These are phyloP conservation scores for Crotophaga sulcirostris DNA, from an alignment of 2,113 vertebrate genomes.

Conservation along the genomic window DNA sequence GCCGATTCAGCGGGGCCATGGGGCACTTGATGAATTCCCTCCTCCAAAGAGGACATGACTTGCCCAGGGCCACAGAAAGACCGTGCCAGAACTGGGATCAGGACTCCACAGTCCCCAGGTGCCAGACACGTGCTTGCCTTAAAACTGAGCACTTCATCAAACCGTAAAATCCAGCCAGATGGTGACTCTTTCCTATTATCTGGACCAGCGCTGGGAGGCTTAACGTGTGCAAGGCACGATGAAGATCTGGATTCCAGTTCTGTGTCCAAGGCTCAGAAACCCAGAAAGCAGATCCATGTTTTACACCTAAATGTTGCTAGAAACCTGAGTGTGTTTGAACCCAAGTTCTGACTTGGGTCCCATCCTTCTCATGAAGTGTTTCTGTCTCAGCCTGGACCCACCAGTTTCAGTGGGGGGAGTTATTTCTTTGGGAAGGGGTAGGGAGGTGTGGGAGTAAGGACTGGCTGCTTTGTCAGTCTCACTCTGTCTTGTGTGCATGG, in stretches of 20 bases:
- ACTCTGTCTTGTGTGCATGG: not conserved
- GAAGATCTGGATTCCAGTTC: constrained; percentile 39
- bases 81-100: constrained; percentile 56
- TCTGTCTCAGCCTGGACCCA: not conserved
- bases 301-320: not conserved
- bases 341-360: not conserved
- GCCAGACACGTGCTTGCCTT: constrained; percentile 65
- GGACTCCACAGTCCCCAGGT: constrained; percentile 42
- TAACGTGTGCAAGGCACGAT: constrained; percentile 41
- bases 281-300: not conserved
- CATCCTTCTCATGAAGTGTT: not conserved
- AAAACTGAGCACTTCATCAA: constrained; percentile 69
- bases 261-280: constrained; percentile 1
- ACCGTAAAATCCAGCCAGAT: constrained; percentile 68
- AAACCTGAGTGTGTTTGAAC: not conserved
- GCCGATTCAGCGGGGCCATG: not conserved
- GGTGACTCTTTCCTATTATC: constrained; percentile 60
- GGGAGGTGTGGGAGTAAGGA: not conserved
- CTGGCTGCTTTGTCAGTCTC: not conserved
- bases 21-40: constrained; percentile 55
- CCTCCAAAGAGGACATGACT: constrained; percentile 36
- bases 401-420: not conserved
- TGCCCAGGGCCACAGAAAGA: constrained; percentile 49
- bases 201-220: constrained; percentile 37
- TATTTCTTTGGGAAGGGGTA: not conserved